Base-by-base conservation (phyloP, 1,140 invertebrate genomes). In the Meloidogyne floridensis region DNA sequence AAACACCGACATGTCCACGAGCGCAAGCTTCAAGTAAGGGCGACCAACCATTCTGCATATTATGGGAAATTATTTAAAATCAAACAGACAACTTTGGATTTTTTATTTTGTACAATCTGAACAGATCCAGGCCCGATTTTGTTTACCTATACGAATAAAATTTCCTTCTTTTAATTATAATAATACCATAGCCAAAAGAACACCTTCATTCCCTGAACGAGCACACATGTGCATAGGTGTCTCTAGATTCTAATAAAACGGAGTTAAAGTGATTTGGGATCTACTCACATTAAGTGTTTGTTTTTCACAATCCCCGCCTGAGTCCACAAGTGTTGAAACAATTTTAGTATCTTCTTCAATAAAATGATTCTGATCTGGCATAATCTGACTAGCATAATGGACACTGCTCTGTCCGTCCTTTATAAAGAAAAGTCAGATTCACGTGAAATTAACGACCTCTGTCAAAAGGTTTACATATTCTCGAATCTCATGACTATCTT, bases 171-270 rank as follows among this genome's bases (percentile, higher is more conserved):
- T 11, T 18, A 15, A 75, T 53, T 5, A n/a, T 56, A 77, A 56
- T 3, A 54, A 76, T 53, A 98, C 93, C 93, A 99, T 97, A 90
- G 97, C 96, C 74, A 93, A 93, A 74, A 98, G 91, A 18, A 98
- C 94, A 84, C 96, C 95, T 89, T 96, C 96, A 91, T 98, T 99
- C 6, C 97, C 97, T 5, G 95, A 94, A 20, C 95, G 92, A 6
- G 96, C 95, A 8, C 95, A 95, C 86, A 96, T 94, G 91, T 99
- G 97, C 86, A 99, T 94, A 0, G 95, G 94, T 0, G 96, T 97
- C 92, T 99, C 97, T 84, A 94, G 81, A 10, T 76, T 82, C 82
- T 86, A 71, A 74, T 81, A 85, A 69, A 69, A 20, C 32, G 3
- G 32, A 13, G 53, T 13, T 10, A 3, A 18, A 15, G 13, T 71